Base-by-base conservation (phyloP, 2,888 invertebrate species). In the Drosophila rubida region DNA sequence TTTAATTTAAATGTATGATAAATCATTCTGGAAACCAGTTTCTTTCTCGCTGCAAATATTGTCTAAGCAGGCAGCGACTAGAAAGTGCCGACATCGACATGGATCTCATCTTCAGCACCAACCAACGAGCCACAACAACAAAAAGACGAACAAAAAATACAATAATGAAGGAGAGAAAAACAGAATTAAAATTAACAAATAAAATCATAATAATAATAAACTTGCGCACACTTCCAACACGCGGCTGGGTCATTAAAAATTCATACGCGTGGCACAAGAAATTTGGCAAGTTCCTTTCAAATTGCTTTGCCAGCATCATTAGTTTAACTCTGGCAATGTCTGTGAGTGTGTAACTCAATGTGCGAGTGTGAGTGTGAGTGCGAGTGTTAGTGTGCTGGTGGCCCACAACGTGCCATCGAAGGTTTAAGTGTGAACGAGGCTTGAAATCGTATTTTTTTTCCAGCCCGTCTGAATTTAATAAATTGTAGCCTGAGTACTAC, bases 201-300 rank as follows among this genome's bases (percentile, higher is more conserved):
- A 69, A 76, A 57, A 70, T 64, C 58, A 60, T 50, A 35, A 78
- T 50, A 72, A 53, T 62, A 59, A 63, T 46, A 57, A 62, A 67
- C 45, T 60, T 53, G 49, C 85, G 82, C 82, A 82, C 82, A 88
- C 82, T 82, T 82, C 71, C 80, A 82, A 80, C 84, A 83, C 87
- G 66, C 71, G 84, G 87, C 70, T 7, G 30, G 46, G 35, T 69
- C 66, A 84, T 89, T 85, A 81, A 74, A 72, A 77, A 83, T 75
- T 72, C 74, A 87, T 70, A 83, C 88, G 89, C 89, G 86, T 89
- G 89, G 89, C 88, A 73, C 72, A 63, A 69, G 63, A 87, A 84
- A 72, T 69, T 86, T 78, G 60, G 62, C 71, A 70, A 63, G 70
- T 78, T 80, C 75, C 78, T 80, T 80, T 78, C 78, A 41, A 74